Percentiles rank a stretch among this genome's conserved stretches.
phyloP scores from a whole-genome alignment of 2,797 vertebrate species.

The Sparidentex hasta region DNA sequence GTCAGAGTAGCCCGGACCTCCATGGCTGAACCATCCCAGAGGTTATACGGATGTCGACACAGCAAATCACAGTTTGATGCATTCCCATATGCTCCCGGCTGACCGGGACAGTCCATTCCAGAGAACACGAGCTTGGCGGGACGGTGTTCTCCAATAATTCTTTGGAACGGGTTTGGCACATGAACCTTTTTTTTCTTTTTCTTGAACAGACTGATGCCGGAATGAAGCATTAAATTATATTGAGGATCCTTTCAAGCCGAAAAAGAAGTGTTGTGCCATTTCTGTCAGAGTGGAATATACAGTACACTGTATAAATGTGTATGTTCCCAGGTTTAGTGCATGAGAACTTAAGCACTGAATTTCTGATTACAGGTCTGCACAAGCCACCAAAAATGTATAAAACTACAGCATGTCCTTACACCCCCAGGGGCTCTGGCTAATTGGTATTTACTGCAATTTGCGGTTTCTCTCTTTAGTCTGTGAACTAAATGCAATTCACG shows the following conservation, averaged over 20 bases:
- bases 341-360: not conserved
- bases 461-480: not conserved
- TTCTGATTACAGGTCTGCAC: not conserved
- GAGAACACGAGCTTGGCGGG: conserved; percentile 37
- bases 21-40: conserved; percentile 86
- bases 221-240: not conserved
- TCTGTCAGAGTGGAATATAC: not conserved
- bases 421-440: not conserved
- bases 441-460: not conserved
- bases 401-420: not conserved
- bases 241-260: not conserved
- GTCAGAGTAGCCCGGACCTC: conserved; percentile 81
- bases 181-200: not conserved
- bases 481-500: not conserved
- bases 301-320: not conserved
- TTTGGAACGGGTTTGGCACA: not conserved
- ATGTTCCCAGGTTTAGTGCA: not conserved
- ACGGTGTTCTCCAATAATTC: conserved; percentile 25
- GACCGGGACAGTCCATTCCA: conserved; percentile 67
- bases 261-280: not conserved
- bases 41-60: conserved; percentile 90
- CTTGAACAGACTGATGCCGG: not conserved
- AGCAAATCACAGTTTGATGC: conserved; percentile 89
- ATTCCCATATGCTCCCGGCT: conserved; percentile 88
- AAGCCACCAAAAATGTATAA: not conserved